These are phyloP conservation scores for Falco peregrinus DNA, from an alignment of 2,797 vertebrate genomes.

Conservation along the genomic window DNA sequence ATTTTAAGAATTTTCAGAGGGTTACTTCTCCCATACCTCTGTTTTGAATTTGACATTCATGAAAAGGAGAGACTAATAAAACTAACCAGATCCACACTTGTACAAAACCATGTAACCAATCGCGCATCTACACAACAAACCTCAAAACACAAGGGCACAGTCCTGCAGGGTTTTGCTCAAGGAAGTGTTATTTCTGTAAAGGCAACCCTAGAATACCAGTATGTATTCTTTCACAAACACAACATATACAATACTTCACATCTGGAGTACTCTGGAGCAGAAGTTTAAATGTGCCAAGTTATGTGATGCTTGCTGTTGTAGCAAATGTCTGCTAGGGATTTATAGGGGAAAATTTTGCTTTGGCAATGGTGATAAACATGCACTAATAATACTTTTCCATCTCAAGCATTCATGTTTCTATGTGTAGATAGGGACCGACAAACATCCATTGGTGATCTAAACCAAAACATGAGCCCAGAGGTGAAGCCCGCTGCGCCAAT, in stretches of 20 bases:
- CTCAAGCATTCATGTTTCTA: neutral
- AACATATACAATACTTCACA: neutral
- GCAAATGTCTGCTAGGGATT: neutral
- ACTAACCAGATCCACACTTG: neutral
- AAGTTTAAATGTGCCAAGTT: neutral
- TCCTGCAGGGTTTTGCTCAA: neutral
- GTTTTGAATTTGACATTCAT: neutral
- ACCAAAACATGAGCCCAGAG: neutral
- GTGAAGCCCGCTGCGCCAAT: neutral
- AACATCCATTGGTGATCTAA: neutral
- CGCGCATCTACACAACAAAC: neutral
- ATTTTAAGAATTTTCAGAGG: neutral
- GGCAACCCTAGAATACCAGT: neutral
- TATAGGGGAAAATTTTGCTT: neutral
- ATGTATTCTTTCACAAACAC: neutral
- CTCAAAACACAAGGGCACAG: neutral
- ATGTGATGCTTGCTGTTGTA: neutral
- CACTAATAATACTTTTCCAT: neutral
- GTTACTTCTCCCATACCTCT: neutral
- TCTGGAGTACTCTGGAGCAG: neutral
- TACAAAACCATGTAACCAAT: neutral
- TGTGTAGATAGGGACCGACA: neutral
- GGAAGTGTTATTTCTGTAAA: neutral
- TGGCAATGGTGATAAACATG: neutral
- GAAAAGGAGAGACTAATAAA: neutral